phyloP scores from a whole-genome alignment of 2,113 vertebrate genomes.

The Cardinalis cardinalis region DNA sequence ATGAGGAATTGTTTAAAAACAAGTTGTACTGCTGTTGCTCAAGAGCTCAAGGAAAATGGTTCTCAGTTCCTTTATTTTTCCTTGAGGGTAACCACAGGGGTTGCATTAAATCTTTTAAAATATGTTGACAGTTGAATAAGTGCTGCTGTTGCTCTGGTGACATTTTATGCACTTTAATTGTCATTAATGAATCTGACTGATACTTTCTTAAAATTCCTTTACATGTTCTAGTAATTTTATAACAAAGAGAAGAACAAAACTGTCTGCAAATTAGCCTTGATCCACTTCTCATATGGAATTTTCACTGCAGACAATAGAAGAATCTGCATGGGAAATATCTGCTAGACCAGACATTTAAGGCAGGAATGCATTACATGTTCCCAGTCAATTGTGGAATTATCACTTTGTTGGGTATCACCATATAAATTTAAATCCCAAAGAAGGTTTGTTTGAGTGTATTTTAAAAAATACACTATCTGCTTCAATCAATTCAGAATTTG shows the following conservation, averaged over 20 bases:
- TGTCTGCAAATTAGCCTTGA: constrained; percentile 44
- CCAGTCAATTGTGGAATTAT: not conserved
- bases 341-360: not conserved
- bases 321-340: constrained; percentile 22
- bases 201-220: constrained; percentile 43
- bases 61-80: constrained; percentile 60
- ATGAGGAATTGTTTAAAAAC: constrained; percentile 66
- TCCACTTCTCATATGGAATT: constrained; percentile 37
- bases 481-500: not conserved
- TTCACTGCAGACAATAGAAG: constrained; percentile 17
- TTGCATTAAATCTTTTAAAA: constrained; percentile 69
- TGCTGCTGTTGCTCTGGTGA: constrained; percentile 55
- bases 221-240: constrained; percentile 46
- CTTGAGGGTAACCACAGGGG: constrained; percentile 62
- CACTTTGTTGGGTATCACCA: not conserved
- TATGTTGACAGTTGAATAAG: constrained; percentile 63
- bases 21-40: constrained; percentile 63
- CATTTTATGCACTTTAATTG: constrained; percentile 65
- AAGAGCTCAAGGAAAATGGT: constrained; percentile 61
- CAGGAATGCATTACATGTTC: not conserved
- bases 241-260: constrained; percentile 40
- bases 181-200: constrained; percentile 60
- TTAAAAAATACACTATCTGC: not conserved
- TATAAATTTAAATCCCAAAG: not conserved
- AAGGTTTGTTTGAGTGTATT: not conserved